Evolutionary conservation across 2,888 invertebrate genomes (phyloP), one percentile per base, ranked within the genome.

Genomic region (Temnothorax unifasciatus): DNA sequence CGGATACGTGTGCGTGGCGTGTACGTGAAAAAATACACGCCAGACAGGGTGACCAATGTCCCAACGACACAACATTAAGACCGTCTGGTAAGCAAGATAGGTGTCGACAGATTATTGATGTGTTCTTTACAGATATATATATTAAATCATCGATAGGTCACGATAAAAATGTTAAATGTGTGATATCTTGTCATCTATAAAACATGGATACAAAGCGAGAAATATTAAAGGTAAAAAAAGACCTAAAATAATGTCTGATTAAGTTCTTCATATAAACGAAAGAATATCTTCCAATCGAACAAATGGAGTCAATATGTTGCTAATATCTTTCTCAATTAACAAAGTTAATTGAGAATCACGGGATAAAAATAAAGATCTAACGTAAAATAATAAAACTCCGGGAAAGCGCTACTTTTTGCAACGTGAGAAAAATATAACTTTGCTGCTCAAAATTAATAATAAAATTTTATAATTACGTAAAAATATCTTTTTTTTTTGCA

Each of bases 21-120:
- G 79, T 81, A 73, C 25, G 21, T 81, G 79, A 81, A 81, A 81
- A 85, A 89, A 82, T 57, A 81, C 59, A 38, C 47, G 34, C 34
- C 71, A 71, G 54, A 69, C 54, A 38, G 69, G 41, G n/a, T 73
- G 73, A 73, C 59, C 79, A 73, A 47, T 59, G 59, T 73, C 57
- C 47, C 47, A 47, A 38, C 47, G 59, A 38, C 47, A 81, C 73
- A 73, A 71, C 44, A 41, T 79, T 69, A 79, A 79, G 54, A 79
- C 21, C 21, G 57, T 71, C 71, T 57, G 57, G 34, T 59, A 73
- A 73, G 59, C 57, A 38, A 79, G 54, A 79, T 57, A 79, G 57
- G 44, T 59, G 57, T 34, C 29, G 29, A 69, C 41, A 71, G 38
- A 59, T 57, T 57, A 71, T 71, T 25, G 57, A 71, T 71, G 29